Percentiles rank a stretch among this genome's conserved stretches.
phyloP scores from a whole-genome alignment of 2,888 invertebrate species.

The Cremastinae sp. region DNA sequence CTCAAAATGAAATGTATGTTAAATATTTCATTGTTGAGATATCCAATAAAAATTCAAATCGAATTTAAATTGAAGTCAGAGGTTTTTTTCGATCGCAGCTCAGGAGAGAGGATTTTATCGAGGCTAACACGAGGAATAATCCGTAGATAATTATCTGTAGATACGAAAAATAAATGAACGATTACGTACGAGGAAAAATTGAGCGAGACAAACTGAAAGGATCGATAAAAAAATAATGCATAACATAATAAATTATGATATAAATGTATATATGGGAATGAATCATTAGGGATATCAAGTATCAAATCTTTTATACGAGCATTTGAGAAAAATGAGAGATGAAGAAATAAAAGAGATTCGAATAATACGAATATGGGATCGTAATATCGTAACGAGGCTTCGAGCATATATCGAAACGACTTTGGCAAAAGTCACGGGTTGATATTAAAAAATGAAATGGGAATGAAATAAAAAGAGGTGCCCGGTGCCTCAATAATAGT shows the following conservation, averaged over 20 bases:
- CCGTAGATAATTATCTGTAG: conserved; percentile 3
- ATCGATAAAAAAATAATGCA: conserved; percentile 17
- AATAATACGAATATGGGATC: conserved; percentile 34
- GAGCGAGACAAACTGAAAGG: too few relatives aligned
- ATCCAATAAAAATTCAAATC: neutral
- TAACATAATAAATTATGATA: conserved; percentile 10
- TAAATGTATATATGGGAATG: conserved; percentile 17
- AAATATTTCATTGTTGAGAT: neutral
- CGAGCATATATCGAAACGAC: conserved; percentile 46
- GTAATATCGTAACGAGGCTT: conserved; percentile 56
- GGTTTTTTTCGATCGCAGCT: too few relatives aligned
- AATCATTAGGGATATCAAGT: conserved; percentile 55
- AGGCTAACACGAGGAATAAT: neutral
- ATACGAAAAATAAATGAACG: neutral
- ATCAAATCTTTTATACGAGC: conserved; percentile 19
- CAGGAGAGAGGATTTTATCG: neutral
- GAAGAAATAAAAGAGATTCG: neutral
- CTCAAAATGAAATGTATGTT: neutral
- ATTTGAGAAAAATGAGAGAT: too few relatives aligned
- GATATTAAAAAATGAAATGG: conserved; percentile 43
- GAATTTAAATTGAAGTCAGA: too few relatives aligned
- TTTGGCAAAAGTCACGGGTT: conserved; percentile 48
- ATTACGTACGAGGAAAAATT: neutral
- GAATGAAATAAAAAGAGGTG: conserved; percentile 43
- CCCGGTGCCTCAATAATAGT: conserved; percentile 24